Percentiles rank a stretch among this genome's conserved stretches.
Evolutionary conservation across 2,797 vertebrate genomes (phyloP).

Genomic region (Poeciliopsis gracilis): DNA sequence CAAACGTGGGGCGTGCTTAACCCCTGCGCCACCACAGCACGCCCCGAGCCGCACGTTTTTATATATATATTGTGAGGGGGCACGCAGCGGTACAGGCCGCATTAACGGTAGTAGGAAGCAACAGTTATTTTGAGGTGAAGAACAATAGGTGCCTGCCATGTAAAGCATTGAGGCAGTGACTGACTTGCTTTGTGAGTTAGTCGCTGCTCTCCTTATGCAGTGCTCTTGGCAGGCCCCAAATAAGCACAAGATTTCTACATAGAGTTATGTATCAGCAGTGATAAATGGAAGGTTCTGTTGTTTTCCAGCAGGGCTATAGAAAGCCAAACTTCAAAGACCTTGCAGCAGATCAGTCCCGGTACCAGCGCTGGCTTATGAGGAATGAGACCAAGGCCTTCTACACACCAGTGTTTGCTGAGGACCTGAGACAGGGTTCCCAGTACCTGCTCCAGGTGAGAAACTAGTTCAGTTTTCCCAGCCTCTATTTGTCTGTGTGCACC

Average conservation of each 20-base stretch:
- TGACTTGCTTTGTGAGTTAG: too few relatives aligned
- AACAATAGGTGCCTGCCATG: too few relatives aligned
- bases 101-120: too few relatives aligned
- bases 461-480: background rate
- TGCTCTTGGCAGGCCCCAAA: too few relatives aligned
- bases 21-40: too few relatives aligned
- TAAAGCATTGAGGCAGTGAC: too few relatives aligned
- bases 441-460: conserved; percentile 92
- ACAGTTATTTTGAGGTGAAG: too few relatives aligned
- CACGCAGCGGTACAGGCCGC: too few relatives aligned
- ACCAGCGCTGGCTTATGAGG: conserved; percentile 95
- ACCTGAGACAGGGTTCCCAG: conserved; percentile 91
- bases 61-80: too few relatives aligned
- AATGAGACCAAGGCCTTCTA: conserved; percentile 97
- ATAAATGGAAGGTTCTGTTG: background rate
- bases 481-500: background rate
- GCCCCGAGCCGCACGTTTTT: too few relatives aligned
- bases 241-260: background rate
- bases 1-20: too few relatives aligned
- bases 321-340: conserved; percentile 95
- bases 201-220: too few relatives aligned
- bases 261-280: background rate
- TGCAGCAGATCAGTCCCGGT: conserved; percentile 87
- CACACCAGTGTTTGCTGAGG: conserved; percentile 92
- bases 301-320: conserved; percentile 84